Percentiles rank a stretch among this genome's conserved stretches.
Evolutionary conservation across 2,888 invertebrate genomes (phyloP).

Genomic region (Lamellibrachia columna): DNA sequence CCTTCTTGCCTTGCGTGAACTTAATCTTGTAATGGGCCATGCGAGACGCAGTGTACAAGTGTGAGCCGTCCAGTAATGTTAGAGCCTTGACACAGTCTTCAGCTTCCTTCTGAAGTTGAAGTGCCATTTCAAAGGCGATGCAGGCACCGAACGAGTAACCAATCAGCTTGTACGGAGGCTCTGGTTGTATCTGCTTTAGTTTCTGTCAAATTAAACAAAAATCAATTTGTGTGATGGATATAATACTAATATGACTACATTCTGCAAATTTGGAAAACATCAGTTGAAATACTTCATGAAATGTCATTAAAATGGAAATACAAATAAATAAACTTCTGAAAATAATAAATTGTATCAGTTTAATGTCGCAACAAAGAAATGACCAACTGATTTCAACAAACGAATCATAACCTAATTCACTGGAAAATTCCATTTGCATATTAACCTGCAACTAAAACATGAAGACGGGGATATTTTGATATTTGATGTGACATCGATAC

Average conservation of each 20-base stretch:
- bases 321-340: too few relatives aligned
- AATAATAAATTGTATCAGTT: too few relatives aligned
- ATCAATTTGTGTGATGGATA: not conserved
- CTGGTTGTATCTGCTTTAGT: constrained; percentile 79
- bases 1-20: constrained; percentile 45
- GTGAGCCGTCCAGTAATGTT: constrained; percentile 85
- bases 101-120: constrained; percentile 71
- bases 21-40: constrained; percentile 55
- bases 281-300: not conserved
- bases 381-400: too few relatives aligned
- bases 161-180: constrained; percentile 86
- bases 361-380: too few relatives aligned
- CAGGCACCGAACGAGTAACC: constrained; percentile 97
- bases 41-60: constrained; percentile 67
- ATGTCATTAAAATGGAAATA: not conserved
- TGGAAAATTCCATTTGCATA: too few relatives aligned
- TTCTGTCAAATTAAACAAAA: constrained; percentile 66
- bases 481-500: not conserved
- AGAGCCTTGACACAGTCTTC: constrained; percentile 67
- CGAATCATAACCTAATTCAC: too few relatives aligned
- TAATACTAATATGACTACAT: not conserved
- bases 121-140: constrained; percentile 93
- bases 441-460: not conserved
- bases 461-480: not conserved
- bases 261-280: not conserved